Conservation (phyloP, 2,797 vertebrate species). For the Callimico goeldii region DNA sequence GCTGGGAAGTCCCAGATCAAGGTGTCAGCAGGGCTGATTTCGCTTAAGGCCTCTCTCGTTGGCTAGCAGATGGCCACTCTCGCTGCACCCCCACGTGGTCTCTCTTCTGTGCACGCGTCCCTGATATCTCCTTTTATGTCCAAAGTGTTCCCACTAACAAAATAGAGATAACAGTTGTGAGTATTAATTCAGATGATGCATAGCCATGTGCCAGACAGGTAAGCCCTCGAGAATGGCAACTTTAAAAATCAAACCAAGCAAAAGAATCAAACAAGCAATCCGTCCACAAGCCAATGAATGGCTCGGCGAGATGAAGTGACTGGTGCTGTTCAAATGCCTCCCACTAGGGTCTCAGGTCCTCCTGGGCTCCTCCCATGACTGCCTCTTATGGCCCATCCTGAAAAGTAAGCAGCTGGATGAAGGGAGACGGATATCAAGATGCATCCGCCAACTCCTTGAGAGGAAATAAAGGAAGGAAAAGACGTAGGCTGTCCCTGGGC, state of each 20-base stretch:
- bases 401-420: rapidly evolving
- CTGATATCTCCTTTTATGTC: background rate
- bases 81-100: background rate
- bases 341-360: background rate
- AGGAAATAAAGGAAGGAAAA: background rate
- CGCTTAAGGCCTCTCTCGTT: background rate
- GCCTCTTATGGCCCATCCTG: rapidly evolving
- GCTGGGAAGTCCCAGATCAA: background rate
- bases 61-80: background rate
- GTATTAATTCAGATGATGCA: background rate
- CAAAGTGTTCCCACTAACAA: background rate
- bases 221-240: background rate
- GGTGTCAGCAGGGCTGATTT: background rate
- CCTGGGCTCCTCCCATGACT: background rate
- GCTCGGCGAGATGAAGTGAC: background rate
- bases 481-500: no score
- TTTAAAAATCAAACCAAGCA: background rate
- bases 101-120: background rate
- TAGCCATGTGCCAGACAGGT: background rate
- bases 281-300: background rate
- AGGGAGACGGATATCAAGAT: background rate
- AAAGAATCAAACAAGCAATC: background rate
- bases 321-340: background rate
- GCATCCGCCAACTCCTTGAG: background rate
- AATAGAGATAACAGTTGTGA: background rate